Percentiles rank a stretch among this genome's conserved stretches.
phyloP scores from a whole-genome alignment of 2,113 vertebrate genomes.

The Lonchura striata region DNA sequence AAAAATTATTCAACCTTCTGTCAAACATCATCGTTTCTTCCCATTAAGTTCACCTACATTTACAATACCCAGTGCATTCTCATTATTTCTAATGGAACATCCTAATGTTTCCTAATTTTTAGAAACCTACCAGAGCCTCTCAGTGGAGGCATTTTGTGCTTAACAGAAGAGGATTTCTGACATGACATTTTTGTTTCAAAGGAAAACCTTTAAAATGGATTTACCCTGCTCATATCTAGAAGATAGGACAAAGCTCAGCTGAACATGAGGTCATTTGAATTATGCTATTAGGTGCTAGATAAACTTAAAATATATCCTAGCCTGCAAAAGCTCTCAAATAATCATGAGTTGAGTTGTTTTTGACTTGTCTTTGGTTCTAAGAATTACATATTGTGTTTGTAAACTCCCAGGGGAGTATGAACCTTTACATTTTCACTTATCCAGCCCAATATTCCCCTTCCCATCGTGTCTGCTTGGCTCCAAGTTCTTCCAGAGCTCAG shows the following conservation, averaged over 20 bases:
- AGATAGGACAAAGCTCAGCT: slow-evolving; percentile 24
- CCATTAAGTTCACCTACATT: too few relatives aligned
- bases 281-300: slow-evolving; percentile 8
- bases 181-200: not conserved
- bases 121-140: not conserved
- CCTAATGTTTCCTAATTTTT: not conserved
- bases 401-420: slow-evolving; percentile 23
- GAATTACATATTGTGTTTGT: not conserved
- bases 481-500: slow-evolving; percentile 45
- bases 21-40: too few relatives aligned
- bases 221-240: not conserved
- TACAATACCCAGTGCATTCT: not conserved
- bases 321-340: slow-evolving; percentile 3
- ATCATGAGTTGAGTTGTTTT: slow-evolving; percentile 9
- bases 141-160: not conserved
- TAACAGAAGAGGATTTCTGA: not conserved
- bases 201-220: not conserved
- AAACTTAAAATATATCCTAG: slow-evolving; percentile 23
- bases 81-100: slow-evolving; percentile 38
- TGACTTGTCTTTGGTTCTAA: slow-evolving; percentile 17
- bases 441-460: slow-evolving; percentile 31
- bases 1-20: too few relatives aligned
- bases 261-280: slow-evolving; percentile 53
- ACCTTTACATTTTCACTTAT: slow-evolving; percentile 24
- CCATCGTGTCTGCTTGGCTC: slow-evolving; percentile 54